A percentile compares a stretch with the other conserved stretches of the same genome.
These are phyloP conservation scores for Pipa parva DNA, from an alignment of 2,113 vertebrate species.

Conservation along the genomic window DNA sequence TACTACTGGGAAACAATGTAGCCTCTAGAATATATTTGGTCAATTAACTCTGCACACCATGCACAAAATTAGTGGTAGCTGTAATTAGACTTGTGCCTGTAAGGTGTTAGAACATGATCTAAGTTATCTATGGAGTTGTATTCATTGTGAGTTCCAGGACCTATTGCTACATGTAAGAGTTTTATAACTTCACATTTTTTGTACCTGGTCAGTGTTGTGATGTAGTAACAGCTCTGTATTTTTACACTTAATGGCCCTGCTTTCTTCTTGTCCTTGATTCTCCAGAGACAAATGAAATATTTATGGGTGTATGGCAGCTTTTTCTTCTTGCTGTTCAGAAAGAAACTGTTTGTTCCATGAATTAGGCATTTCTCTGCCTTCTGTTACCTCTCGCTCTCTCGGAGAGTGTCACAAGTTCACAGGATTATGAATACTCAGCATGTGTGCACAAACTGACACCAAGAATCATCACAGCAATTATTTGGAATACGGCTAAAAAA, in stretches of 20 bases:
- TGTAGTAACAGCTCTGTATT: not conserved
- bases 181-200: not conserved
- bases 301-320: constrained; percentile 7
- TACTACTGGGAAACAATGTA: too few species aligned
- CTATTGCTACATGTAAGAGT: too few species aligned
- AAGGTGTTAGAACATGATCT: too few species aligned
- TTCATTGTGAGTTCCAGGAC: too few species aligned
- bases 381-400: constrained; percentile 26
- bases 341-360: constrained; percentile 21
- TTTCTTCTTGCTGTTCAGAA: not conserved
- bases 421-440: constrained; percentile 7
- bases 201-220: not conserved
- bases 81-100: too few species aligned
- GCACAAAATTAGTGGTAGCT: too few species aligned
- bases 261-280: constrained; percentile 27
- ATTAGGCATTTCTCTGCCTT: constrained; percentile 28
- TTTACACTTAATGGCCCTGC: not conserved
- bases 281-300: constrained; percentile 22
- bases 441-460: constrained; percentile 2
- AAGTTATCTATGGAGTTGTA: too few species aligned
- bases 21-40: too few species aligned
- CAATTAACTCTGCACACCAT: too few species aligned
- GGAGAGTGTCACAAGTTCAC: constrained; percentile 37
- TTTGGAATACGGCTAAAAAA: not conserved
- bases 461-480: constrained; percentile 20